Percentiles rank a stretch among this genome's conserved stretches.
These are phyloP conservation scores for Stramonita haemastoma DNA, from an alignment of 2,888 invertebrate species.

Conservation along the genomic window DNA sequence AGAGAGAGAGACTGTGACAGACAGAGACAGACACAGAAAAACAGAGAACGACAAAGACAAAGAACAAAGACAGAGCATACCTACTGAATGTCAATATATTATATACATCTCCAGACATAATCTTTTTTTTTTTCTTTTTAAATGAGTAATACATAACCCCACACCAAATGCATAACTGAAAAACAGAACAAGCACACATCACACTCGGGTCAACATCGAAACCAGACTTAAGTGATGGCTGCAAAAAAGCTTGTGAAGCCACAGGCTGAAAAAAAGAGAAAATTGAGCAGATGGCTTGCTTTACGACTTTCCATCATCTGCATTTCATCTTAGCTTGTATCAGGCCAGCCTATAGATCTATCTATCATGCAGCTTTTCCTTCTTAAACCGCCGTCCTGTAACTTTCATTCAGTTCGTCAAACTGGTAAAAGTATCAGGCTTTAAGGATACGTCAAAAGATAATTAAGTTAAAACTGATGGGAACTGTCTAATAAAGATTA, in stretches of 20 bases:
- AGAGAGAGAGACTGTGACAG: neutral
- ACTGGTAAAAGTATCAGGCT: too few species aligned
- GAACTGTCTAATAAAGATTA: too few species aligned
- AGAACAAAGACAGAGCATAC: neutral
- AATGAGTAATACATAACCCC: neutral
- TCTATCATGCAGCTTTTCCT: too few species aligned
- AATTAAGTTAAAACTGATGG: too few species aligned
- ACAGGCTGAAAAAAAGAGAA: neutral
- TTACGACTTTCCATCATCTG: too few species aligned
- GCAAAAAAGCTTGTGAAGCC: neutral
- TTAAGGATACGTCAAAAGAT: too few species aligned
- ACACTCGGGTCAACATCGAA: neutral
- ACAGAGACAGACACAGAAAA: neutral
- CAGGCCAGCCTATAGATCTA: too few species aligned
- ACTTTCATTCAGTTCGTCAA: too few species aligned
- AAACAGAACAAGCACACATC: neutral
- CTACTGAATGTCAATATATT: neutral
- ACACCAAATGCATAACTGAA: conserved; percentile 10
- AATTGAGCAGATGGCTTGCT: too few species aligned
- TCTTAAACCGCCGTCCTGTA: too few species aligned
- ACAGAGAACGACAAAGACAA: neutral
- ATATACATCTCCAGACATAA: neutral
- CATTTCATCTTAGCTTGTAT: too few species aligned
- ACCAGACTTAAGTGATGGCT: neutral
- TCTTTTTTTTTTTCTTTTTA: too few species aligned